A percentile compares a stretch with the other conserved stretches of the same genome.
phyloP scores from a whole-genome alignment of 2,888 invertebrate genomes.

The Scrobipalpa atriplicella region DNA sequence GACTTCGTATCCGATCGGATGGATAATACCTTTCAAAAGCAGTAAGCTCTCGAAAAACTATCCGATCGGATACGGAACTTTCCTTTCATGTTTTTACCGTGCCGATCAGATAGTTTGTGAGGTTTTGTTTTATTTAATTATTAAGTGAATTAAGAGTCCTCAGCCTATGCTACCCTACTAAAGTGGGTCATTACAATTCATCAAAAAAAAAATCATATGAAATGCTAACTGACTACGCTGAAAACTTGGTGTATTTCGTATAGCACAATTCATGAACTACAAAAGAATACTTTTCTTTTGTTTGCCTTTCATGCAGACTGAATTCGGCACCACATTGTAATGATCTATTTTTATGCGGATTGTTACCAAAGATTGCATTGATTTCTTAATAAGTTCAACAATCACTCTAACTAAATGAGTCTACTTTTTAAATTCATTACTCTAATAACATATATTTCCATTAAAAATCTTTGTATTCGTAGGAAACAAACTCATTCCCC shows the following conservation, averaged over 20 bases:
- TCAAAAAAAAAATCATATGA: neutral
- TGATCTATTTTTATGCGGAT: constrained; percentile 3
- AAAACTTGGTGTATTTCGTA: neutral
- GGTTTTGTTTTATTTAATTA: constrained; percentile 6
- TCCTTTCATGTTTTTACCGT: constrained; percentile 15
- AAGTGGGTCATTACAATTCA: constrained; percentile 14
- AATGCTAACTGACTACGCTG: neutral
- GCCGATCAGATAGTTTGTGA: constrained; percentile 22
- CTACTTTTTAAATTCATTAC: too few species aligned
- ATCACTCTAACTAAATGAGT: too few species aligned
- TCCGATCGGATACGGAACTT: constrained; percentile 22
- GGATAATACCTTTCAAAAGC: constrained; percentile 22
- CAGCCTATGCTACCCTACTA: neutral
- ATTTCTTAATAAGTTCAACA: neutral
- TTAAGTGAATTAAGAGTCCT: neutral
- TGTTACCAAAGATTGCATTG: neutral
- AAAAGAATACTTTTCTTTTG: neutral
- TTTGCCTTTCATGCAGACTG: neutral
- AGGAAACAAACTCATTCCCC: too few species aligned
- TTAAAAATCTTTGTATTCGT: too few species aligned
- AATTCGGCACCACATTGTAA: neutral
- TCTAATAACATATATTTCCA: too few species aligned
- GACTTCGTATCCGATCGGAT: constrained; percentile 23
- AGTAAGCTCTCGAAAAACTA: constrained; percentile 22
- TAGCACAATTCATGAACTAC: neutral